These are phyloP conservation scores for Spodoptera picta DNA, from an alignment of 2,888 invertebrate species.

Conservation along the genomic window DNA sequence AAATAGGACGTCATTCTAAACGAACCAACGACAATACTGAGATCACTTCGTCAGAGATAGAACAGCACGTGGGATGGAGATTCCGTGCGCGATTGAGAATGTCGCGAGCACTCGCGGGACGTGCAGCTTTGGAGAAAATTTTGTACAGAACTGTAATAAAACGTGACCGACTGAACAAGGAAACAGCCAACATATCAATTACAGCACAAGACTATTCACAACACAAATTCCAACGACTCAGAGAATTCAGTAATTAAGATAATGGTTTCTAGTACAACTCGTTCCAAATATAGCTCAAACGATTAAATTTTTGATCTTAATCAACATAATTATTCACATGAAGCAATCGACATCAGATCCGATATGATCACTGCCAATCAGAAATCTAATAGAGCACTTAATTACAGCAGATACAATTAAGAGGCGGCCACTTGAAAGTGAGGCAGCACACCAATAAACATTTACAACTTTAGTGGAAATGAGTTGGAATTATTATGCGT, in stretches of 20 bases:
- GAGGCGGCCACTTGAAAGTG: slow-evolving; percentile 31
- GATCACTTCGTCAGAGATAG: slow-evolving; percentile 42
- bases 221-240: slow-evolving; percentile 14
- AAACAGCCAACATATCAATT: slow-evolving; percentile 6
- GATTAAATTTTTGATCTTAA: slow-evolving; percentile 49
- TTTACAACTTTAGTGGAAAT: slow-evolving; percentile 7
- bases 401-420: slow-evolving; percentile 36
- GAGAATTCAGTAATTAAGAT: slow-evolving; percentile 48
- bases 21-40: slow-evolving; percentile 26
- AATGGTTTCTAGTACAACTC: slow-evolving; percentile 22
- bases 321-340: slow-evolving; percentile 49
- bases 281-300: slow-evolving; percentile 40
- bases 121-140: slow-evolving; percentile 57
- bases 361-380: slow-evolving; percentile 41
- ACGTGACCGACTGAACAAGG: slow-evolving; percentile 54
- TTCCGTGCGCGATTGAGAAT: slow-evolving; percentile 55
- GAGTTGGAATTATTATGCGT: slow-evolving; percentile 10
- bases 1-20: slow-evolving; percentile 22
- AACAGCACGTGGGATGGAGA: slow-evolving; percentile 46
- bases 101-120: slow-evolving; percentile 48
- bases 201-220: background rate
- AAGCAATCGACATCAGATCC: slow-evolving; percentile 24
- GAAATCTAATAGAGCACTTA: slow-evolving; percentile 35
- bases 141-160: slow-evolving; percentile 53
- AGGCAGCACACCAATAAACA: slow-evolving; percentile 15